Base-by-base conservation (phyloP, 2,888 invertebrate species). In the Cerastis rubricosa region DNA sequence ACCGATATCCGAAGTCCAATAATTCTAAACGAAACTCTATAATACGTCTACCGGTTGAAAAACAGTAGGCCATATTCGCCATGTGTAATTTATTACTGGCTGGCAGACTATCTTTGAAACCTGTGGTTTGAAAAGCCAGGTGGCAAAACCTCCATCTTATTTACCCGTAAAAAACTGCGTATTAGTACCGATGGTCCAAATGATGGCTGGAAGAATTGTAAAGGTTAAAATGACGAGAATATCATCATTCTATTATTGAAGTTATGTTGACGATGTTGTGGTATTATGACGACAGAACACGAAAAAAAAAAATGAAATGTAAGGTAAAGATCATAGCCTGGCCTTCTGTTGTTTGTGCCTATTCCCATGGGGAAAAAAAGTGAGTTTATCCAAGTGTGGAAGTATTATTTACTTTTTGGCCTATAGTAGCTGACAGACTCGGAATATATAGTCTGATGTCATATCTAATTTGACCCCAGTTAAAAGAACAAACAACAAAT, bases 1-100 rank as follows among this genome's bases (percentile, higher is more conserved):
- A 22, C 0, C 54, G 35, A 71, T 64, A 59, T 57, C 17, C 14
- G 47, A 54, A 57, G 35, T 45, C n/a, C 47, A 43, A 72, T 57
- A 29, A 9, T 7, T n/a, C n/a, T n/a, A 17, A 35, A 25, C 19
- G 54, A 43, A 78, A 63, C 51, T 45, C 19, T 45, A 0, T 0
- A 72, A 61, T 63, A 70, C 25, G 35, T 40, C n/a, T 12, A 57
- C 71, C 64, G 67, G 73, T 29, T 72, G 61, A 45, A 66, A 63
- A 69, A 74, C 61, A 68, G n/a, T 59, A 29, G 19, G n/a, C 5
- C 12, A 35, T 35, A 61, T 5, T 29, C 25, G 59, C 47, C 68
- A 73, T 79, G 49, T 57, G 49, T 83, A 51, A 25, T 8, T 35
- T 35, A 54, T 51, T 22, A 6, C 29, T 59, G 29, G 45, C 40